Base-by-base conservation (phyloP, 1,140 invertebrate species). In the Grapholita molesta region DNA sequence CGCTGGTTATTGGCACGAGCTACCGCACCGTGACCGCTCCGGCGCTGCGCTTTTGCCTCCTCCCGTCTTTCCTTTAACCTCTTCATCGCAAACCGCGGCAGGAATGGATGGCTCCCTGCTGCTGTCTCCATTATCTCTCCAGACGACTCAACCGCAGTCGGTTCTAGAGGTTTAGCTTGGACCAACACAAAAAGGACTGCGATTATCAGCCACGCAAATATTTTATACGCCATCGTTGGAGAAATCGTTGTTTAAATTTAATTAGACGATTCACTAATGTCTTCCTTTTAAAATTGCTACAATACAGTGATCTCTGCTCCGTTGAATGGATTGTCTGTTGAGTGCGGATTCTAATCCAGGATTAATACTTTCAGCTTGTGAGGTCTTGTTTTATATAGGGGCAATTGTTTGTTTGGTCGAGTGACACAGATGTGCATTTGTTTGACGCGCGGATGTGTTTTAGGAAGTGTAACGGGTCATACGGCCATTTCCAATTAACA, bases 341-440 rank as follows among this genome's bases (percentile, higher is more conserved):
- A 48, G 42, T 48, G 2, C 21, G 38, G 68, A 70, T 61, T 66
- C 68, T 85, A 76, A 85, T 85, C 82, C 84, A 55, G 28, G 33
- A 80, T 67, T 86, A 82, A 77, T 79, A 68, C 15, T 25, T 12
- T 42, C 33, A 35, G 64, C 74, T 12, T 57, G 69, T 35, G 25
- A 52, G 42, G 23, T 69, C 65, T 64, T 68, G 72, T 85, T 90
- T 81, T 89, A 89, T 89, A 89, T 75, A 78, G 72, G 35, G 35
- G 38, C 1, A 72, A 72, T 66, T 71, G 55, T 72, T 25, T 38
- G 21, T 11, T 3, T 24, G 78, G 48, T 75, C 74, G 70, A 68
- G 73, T 89, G 87, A 89, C 86, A 89, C 87, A 89, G 81, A 84
- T 87, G 68, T 89, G 82, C 81, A 84, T 82, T 71, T 86, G 86